Base-by-base conservation (phyloP, 2,797 vertebrate species). In the Phalloptychus januarius region DNA sequence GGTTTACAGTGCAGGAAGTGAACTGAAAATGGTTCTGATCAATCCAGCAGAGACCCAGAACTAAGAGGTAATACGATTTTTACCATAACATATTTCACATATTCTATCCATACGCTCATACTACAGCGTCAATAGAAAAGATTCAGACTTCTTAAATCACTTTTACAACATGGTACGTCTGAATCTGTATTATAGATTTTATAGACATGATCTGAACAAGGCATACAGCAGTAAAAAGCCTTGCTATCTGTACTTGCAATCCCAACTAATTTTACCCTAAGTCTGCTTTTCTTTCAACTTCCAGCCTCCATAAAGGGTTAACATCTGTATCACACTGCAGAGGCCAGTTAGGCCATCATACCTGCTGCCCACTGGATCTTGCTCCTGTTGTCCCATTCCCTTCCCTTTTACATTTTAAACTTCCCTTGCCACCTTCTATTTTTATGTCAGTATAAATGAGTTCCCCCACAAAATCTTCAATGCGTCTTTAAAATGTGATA, bases 381-480 rank as follows among this genome's bases (percentile, higher is more conserved):
- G 87, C 83, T 87, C 74, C 70, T 90, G 79, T 73, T 90, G 79
- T 90, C 83, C 74, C 80, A 70, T 76, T 83, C 80, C 85, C 78
- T 61, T 86, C 87, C 87, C 87, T 94, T 93, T 91, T 88, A 91
- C 89, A 90, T 93, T 95, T 94, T 93, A 95, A 93, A 94, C 92
- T 94, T 93, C 93, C 92, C 90, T 86, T 86, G 89, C 90, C 87
- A 85, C 93, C 87, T 85, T 86, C 81, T 85, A 84, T 63, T 95
- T 96, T 95, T 95, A 95, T 95, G 90, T 89, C 50, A 86, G 91
- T 89, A 88, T 94, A 96, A 96, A 96, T 95, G 95, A 95, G 93
- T 94, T 94, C 93, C 91, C 94, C 90, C 91, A 93, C 95, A 95
- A 96, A 96, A 96, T 96, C 95, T 94, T 96, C 95, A 95, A 93